Base-by-base conservation (phyloP, 1,140 invertebrate genomes). In the Aphaenogaster ashmeadi region DNA sequence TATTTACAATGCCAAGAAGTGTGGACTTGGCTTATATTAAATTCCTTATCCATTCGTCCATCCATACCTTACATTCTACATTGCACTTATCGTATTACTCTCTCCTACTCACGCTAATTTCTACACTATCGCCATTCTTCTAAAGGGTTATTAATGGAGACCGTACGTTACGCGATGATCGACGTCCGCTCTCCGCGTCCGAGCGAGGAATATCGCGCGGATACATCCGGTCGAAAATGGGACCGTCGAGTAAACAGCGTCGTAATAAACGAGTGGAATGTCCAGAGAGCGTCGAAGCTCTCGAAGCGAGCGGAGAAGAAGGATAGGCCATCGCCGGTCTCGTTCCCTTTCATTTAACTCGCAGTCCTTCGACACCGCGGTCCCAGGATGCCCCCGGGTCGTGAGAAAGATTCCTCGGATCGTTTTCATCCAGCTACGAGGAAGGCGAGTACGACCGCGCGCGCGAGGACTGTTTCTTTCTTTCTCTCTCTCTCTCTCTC, bases 321-420 rank as follows among this genome's bases (percentile, higher is more conserved):
- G 18, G 52, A 64, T 58, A 67, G 66, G 50, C 50, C 27, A n/a
- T 58, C n/a, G 69, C 36, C 41, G 21, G 50, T 56, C 58, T 21
- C 38, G 52, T 67, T 81, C 58, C 77, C 64, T 86, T 69, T 52
- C n/a, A 54, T 80, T 83, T 58, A 15, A 11, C 54, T 85, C 74
- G 58, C 69, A 67, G 64, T 88, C 60, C 64, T 89, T 77, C 41
- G 87, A 72, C 81, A 87, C 69, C 67, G 77, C 77, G 86, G 72
- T 88, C 44, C 27, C 58, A 88, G 86, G 62, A 83, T 91, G 56
- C 71, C 75, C 77, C 69, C 67, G 47, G 86, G 89, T 90, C 90
- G 90, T 91, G 89, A 91, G 90, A 90, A 89, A 90, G 85, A 88
- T 86, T 71, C 86, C 56, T 60, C 72, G 60, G 38, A 78, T 85